phyloP scores from a whole-genome alignment of 2,888 invertebrate genomes.

The Athalia circularis region DNA sequence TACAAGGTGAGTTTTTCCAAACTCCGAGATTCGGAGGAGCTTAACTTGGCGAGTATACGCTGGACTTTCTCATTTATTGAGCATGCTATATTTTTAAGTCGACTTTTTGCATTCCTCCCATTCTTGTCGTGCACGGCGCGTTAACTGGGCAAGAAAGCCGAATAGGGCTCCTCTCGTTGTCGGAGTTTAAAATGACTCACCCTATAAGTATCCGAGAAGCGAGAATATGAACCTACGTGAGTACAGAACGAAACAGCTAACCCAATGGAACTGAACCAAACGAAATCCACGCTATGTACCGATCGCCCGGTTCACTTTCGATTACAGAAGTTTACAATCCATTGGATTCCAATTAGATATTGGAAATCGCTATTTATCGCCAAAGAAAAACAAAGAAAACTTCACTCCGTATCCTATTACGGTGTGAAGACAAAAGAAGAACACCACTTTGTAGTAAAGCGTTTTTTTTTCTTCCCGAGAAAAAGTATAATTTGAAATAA shows the following conservation, averaged over 20 bases:
- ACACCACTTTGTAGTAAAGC: constrained; percentile 39
- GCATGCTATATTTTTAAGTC: too few species aligned
- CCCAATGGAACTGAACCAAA: constrained; percentile 10
- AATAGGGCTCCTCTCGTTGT: too few species aligned
- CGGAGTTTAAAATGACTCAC: too few species aligned
- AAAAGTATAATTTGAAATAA: not conserved
- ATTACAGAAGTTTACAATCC: constrained; percentile 47
- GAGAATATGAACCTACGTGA: too few species aligned
- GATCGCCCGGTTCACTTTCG: constrained; percentile 44
- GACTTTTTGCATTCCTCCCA: too few species aligned
- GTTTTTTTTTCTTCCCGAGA: not conserved
- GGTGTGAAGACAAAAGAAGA: constrained; percentile 38
- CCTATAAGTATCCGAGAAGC: too few species aligned
- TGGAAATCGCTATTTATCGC: constrained; percentile 48
- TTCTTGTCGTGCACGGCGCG: too few species aligned
- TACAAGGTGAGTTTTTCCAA: not conserved
- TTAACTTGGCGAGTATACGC: too few species aligned
- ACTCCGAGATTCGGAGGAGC: too few species aligned
- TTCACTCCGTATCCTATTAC: constrained; percentile 26
- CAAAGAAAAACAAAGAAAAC: constrained; percentile 37
- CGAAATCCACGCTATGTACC: constrained; percentile 15
- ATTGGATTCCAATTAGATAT: constrained; percentile 49
- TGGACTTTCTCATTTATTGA: too few species aligned
- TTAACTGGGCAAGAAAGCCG: too few species aligned
- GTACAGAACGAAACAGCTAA: constrained; percentile 23